A percentile compares a stretch with the other conserved stretches of the same genome.
These are phyloP conservation scores for Helarctos malayanus DNA, from an alignment of 2,797 vertebrate species.

Conservation along the genomic window DNA sequence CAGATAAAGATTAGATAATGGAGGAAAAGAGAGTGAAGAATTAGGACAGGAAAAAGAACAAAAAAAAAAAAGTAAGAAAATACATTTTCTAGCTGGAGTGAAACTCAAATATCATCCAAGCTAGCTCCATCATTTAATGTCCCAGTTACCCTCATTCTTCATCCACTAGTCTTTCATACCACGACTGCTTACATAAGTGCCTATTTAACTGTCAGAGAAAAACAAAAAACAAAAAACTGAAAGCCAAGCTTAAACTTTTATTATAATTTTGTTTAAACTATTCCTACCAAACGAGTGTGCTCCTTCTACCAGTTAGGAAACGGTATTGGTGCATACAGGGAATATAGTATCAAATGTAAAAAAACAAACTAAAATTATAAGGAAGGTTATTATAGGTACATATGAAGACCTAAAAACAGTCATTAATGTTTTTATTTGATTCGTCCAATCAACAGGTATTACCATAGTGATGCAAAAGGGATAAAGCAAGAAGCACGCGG, in stretches of 20 bases:
- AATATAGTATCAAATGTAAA: neutral
- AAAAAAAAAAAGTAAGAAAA: neutral
- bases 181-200: neutral
- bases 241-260: neutral
- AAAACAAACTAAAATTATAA: neutral
- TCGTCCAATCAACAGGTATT: neutral
- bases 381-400: neutral
- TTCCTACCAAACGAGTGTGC: neutral
- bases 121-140: neutral
- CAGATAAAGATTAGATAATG: neutral
- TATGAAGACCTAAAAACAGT: neutral
- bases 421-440: neutral
- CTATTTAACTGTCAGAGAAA: neutral
- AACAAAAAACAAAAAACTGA: neutral
- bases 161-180: neutral
- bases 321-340: neutral
- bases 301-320: neutral
- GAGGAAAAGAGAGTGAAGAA: neutral
- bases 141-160: neutral
- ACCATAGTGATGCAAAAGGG: neutral
- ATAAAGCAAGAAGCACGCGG: neutral
- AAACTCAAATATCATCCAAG: neutral
- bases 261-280: neutral
- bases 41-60: neutral
- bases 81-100: neutral